These are phyloP conservation scores for Heteractis magnifica DNA, from an alignment of 92 coral and sea anemone genomes.

Conservation along the genomic window DNA sequence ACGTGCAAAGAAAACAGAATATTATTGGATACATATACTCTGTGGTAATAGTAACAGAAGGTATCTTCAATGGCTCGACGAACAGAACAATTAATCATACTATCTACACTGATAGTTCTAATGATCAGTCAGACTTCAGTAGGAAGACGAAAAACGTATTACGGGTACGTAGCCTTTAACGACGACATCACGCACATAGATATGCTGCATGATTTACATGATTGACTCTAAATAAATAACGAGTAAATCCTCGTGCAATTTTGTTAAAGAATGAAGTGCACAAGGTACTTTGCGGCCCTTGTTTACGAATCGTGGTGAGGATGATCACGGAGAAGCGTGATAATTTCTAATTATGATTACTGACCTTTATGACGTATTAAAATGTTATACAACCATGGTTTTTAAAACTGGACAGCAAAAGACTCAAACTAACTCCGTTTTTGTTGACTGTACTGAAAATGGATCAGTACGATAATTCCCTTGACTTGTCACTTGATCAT, in stretches of 20 bases:
- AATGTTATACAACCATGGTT: too few species aligned
- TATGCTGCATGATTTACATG: background rate
- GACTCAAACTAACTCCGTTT: too few species aligned
- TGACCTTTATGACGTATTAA: too few species aligned
- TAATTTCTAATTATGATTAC: too few species aligned
- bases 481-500: too few species aligned
- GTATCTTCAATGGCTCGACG: background rate
- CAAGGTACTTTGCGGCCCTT: background rate
- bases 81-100: background rate
- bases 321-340: too few species aligned
- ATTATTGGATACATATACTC: background rate
- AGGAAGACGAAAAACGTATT: background rate
- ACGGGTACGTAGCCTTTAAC: background rate
- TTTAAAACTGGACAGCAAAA: too few species aligned
- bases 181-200: background rate
- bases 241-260: background rate
- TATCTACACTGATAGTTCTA: background rate
- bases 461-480: too few species aligned
- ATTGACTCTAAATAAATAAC: background rate
- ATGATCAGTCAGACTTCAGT: background rate
- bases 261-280: background rate
- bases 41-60: too few species aligned
- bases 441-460: too few species aligned
- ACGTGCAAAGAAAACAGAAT: background rate
- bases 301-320: too few species aligned